Evolutionary conservation across 2,888 invertebrate species (phyloP).

Genomic region (Brenthis hecate): DNA sequence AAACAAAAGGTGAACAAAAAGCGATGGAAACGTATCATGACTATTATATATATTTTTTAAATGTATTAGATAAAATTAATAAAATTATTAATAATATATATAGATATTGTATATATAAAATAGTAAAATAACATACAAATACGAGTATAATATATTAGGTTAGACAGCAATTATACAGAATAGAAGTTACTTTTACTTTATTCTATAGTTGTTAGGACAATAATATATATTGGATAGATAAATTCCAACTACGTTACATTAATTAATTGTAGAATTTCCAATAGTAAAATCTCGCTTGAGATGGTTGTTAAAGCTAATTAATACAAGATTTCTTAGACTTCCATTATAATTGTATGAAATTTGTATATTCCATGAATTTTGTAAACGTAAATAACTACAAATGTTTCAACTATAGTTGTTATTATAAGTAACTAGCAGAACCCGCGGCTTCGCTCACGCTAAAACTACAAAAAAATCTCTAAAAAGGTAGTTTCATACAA

Average conservation of each 20-base stretch:
- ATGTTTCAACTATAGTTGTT: too few species aligned
- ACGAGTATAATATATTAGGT: too few species aligned
- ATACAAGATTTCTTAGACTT: conserved; percentile 19
- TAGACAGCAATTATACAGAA: too few species aligned
- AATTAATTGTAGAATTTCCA: conserved; percentile 5
- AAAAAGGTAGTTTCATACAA: too few species aligned
- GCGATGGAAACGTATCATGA: too few species aligned
- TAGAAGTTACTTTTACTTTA: neutral
- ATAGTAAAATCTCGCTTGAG: conserved; percentile 19
- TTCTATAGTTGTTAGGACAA: neutral
- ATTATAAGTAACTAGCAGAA: too few species aligned
- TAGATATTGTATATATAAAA: neutral
- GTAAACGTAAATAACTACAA: neutral
- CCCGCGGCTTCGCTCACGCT: too few species aligned
- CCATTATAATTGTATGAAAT: conserved; percentile 18
- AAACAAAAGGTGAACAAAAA: too few species aligned
- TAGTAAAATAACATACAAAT: neutral
- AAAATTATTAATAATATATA: too few species aligned
- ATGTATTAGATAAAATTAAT: too few species aligned
- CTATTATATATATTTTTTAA: too few species aligned
- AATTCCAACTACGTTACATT: conserved; percentile 1
- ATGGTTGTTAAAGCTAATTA: conserved; percentile 23
- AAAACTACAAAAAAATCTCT: too few species aligned
- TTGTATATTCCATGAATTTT: conserved; percentile 12
- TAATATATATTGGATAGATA: neutral